Evolutionary conservation across 2,888 invertebrate genomes (phyloP), one percentile per base, ranked within the genome.

Genomic region (Neocrepidodera transversa): DNA sequence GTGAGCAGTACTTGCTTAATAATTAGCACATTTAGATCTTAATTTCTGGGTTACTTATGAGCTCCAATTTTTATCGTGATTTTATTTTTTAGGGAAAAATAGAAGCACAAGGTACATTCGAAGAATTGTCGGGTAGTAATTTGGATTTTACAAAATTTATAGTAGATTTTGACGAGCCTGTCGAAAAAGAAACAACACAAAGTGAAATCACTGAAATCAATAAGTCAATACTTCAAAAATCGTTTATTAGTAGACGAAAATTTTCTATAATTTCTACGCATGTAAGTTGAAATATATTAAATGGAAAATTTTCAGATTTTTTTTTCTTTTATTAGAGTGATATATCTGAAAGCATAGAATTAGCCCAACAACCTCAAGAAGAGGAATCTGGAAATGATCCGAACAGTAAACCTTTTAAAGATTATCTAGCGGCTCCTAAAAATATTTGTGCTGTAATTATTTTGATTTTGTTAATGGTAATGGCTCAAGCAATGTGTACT

Each of bases 381-480:
- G 23, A 23, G 6, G 23, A 70, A 42, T 59, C 68, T 35, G 54
- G 50, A 17, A 45, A 28, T 4, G 58, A 55, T 13, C 45, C 50
- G 10, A 60, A 67, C 16, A 50, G 53, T 20, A 68, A 69, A 17
- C 69, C 75, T 1, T 68, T 74, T 11, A 70, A 62, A 64, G 66
- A 71, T 23, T 78, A 78, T 56, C 58, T 76, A n/a, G 68, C 68
- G 52, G 68, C 76, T 5, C 64, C 71, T n/a, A 68, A 68, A 30
- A 72, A 67, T 56, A 54, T 45, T 10, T 71, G 69, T 52, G 18
- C 66, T 6, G 45, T 76, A 23, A 47, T 65, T 8, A 11, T 64
- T 23, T 48, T 74, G 4, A 45, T 70, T 50, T 4, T 64, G 1
- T 45, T 73, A 38, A 50, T 74, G 16, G 16, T 76, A 5, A 11